Conservation (phyloP, 2,888 invertebrate species). For the Tholera decimalis region DNA sequence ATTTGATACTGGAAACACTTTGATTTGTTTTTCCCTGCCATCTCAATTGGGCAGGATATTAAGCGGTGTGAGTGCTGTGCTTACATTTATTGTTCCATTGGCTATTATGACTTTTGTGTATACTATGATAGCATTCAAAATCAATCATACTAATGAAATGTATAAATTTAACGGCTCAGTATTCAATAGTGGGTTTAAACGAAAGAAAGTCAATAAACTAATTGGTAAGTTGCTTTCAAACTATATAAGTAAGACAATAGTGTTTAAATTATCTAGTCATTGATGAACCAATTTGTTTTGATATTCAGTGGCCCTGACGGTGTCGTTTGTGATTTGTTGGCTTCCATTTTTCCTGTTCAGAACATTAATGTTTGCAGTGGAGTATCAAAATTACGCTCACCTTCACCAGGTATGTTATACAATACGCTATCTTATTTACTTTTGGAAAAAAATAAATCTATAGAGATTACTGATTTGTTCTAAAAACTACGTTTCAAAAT, state of each 20-base stretch:
- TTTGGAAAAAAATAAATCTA: no score
- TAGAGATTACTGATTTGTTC: no score
- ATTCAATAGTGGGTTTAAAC: slow-evolving; percentile 63
- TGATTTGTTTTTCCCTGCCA: slow-evolving; percentile 56
- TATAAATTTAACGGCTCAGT: slow-evolving; percentile 53
- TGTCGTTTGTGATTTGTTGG: slow-evolving; percentile 86
- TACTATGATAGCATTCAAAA: slow-evolving; percentile 66
- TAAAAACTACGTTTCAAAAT: no score
- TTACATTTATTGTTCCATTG: slow-evolving; percentile 66
- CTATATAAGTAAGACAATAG: neutral
- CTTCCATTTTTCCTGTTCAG: slow-evolving; percentile 80
- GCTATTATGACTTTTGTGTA: slow-evolving; percentile 66
- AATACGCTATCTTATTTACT: neutral
- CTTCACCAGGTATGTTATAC: slow-evolving; percentile 69
- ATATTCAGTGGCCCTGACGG: slow-evolving; percentile 84
- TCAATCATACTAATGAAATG: slow-evolving; percentile 62
- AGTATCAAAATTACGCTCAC: slow-evolving; percentile 69
- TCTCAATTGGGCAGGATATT: slow-evolving; percentile 47
- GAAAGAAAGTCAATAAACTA: slow-evolving; percentile 69
- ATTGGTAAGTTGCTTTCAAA: slow-evolving; percentile 62
- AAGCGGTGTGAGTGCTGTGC: slow-evolving; percentile 52
- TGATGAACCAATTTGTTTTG: slow-evolving; percentile 26
- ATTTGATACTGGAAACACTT: slow-evolving; percentile 53
- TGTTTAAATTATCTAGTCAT: neutral
- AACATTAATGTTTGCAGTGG: slow-evolving; percentile 72